These are phyloP conservation scores for Suricata suricatta DNA, from an alignment of 2,113 vertebrate genomes.

Conservation along the genomic window DNA sequence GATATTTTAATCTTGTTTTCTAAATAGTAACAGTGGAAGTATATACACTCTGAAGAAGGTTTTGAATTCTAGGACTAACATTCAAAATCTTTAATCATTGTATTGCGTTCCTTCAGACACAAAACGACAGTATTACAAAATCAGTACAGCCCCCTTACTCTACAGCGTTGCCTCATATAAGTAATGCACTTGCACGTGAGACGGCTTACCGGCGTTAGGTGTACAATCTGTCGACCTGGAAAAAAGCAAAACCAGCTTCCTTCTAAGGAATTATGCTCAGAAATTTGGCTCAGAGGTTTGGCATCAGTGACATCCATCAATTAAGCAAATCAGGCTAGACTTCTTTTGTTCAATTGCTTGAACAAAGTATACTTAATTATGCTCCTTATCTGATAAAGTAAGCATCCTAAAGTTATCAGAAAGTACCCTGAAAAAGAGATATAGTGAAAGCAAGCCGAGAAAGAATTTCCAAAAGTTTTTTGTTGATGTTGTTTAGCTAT, in stretches of 20 bases:
- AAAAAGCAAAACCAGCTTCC: not conserved
- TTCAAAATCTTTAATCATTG: not conserved
- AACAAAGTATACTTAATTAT: not conserved
- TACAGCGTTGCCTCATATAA: not conserved
- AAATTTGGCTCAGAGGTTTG: not conserved
- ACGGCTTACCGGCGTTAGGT: not conserved
- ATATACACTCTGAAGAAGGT: not conserved
- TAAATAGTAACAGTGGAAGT: not conserved
- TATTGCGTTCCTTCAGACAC: not conserved
- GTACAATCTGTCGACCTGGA: not conserved
- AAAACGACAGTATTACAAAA: not conserved
- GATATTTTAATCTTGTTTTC: constrained; percentile 17
- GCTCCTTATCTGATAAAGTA: not conserved
- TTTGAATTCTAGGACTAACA: not conserved
- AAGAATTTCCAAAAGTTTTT: not conserved
- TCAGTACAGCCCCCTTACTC: not conserved
- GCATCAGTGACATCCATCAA: not conserved
- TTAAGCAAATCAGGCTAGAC: constrained; percentile 9
- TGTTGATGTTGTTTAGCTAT: not conserved
- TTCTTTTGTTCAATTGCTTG: not conserved
- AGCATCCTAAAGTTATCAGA: not conserved
- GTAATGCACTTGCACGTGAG: not conserved
- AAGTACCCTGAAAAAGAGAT: not conserved
- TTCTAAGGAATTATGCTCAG: not conserved
- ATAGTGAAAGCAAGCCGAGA: not conserved